These are phyloP conservation scores for Cichlasoma orientale DNA, from an alignment of 2,797 vertebrate genomes.

Conservation along the genomic window DNA sequence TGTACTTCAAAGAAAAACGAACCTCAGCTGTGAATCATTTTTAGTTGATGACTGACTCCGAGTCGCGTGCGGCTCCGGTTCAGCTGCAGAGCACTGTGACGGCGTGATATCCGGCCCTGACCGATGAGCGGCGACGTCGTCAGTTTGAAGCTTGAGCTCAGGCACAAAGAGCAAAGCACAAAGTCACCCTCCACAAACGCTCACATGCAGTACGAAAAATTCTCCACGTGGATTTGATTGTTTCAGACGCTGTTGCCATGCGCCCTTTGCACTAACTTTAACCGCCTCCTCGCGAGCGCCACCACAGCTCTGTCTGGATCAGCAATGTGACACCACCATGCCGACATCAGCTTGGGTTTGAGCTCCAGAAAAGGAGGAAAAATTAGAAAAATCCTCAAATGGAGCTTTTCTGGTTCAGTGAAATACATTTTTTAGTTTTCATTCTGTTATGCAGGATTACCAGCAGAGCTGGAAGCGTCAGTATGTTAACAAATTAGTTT, in stretches of 20 bases:
- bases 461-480: no score
- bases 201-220: slow-evolving; percentile 10
- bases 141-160: slow-evolving; percentile 5
- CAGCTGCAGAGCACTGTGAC: not conserved
- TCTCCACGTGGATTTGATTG: not conserved
- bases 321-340: slow-evolving; percentile 18
- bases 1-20: no score
- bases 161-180: slow-evolving; percentile 57
- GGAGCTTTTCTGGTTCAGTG: no score
- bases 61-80: no score
- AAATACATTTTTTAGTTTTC: not conserved
- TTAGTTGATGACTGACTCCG: no score
- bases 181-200: slow-evolving; percentile 8
- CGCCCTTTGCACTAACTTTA: slow-evolving; percentile 50
- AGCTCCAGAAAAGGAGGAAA: no score
- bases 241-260: slow-evolving; percentile 3
- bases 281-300: not conserved
- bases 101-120: not conserved
- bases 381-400: no score
- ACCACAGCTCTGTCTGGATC: not conserved
- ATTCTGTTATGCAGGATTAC: no score
- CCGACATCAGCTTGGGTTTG: no score
- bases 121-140: not conserved
- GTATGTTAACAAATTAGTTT: no score
- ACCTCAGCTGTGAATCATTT: no score